phyloP scores from a whole-genome alignment of 2,113 vertebrate genomes.

The Calidris pygmaea region DNA sequence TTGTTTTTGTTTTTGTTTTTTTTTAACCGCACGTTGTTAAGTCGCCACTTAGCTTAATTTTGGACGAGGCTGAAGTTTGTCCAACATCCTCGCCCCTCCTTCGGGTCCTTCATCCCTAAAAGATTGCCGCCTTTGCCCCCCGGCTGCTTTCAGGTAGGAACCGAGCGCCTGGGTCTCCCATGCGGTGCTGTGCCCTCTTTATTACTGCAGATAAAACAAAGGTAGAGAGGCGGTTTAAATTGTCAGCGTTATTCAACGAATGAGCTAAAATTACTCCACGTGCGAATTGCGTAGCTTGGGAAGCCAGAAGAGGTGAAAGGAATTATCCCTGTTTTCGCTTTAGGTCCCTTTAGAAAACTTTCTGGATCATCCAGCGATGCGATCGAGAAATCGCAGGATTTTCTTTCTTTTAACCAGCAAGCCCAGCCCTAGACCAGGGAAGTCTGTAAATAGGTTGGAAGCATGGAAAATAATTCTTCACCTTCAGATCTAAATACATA shows the following conservation, averaged over 20 bases:
- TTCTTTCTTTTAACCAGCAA: conserved; percentile 29
- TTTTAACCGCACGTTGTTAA: neutral
- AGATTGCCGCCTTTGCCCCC: conserved; percentile 20
- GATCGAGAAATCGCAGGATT: conserved; percentile 35
- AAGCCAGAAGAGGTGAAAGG: conserved; percentile 27
- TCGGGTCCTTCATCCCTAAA: conserved; percentile 26
- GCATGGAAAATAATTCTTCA: conserved; percentile 70
- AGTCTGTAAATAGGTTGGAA: conserved; percentile 64
- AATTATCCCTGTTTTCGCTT: conserved; percentile 32
- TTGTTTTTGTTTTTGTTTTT: neutral
- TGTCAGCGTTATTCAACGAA: conserved; percentile 53
- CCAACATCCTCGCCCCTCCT: neutral
- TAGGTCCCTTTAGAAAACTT: conserved; percentile 65
- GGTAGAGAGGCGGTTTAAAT: conserved; percentile 14
- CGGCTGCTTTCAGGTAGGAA: conserved; percentile 46
- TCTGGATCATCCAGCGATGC: conserved; percentile 35
- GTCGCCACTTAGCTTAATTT: neutral
- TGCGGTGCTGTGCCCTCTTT: conserved; percentile 13
- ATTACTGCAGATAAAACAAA: conserved; percentile 25
- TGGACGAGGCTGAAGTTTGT: conserved; percentile 44
- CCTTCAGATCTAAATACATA: conserved; percentile 68
- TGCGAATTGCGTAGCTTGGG: neutral
- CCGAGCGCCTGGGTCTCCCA: neutral
- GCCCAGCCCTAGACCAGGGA: conserved; percentile 39
- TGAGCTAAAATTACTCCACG: conserved; percentile 22